These are phyloP conservation scores for Mugil cephalus DNA, from an alignment of 2,113 vertebrate genomes.

Conservation along the genomic window DNA sequence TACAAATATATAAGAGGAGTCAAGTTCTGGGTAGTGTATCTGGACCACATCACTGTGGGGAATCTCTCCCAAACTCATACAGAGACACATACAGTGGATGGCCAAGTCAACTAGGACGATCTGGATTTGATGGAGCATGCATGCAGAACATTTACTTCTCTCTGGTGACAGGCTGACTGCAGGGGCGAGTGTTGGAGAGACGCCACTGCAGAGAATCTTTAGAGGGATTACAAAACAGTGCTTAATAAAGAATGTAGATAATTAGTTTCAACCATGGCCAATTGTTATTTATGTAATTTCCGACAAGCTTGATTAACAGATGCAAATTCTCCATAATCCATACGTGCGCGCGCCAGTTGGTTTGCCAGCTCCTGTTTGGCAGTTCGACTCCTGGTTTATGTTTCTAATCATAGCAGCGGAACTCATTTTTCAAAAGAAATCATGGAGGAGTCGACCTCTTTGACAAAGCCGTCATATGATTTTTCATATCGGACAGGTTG, in stretches of 20 bases:
- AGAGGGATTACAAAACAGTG: slow-evolving; percentile 58
- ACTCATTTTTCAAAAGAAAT: slow-evolving; percentile 40
- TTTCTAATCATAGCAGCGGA: slow-evolving; percentile 22
- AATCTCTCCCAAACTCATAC: slow-evolving; percentile 4
- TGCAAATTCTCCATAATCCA: slow-evolving; percentile 65
- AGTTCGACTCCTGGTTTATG: slow-evolving; percentile 42
- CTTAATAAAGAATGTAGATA: slow-evolving; percentile 65
- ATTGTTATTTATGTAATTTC: slow-evolving; percentile 70
- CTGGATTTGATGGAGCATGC: slow-evolving; percentile 28
- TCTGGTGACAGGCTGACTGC: slow-evolving; percentile 32
- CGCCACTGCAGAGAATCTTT: slow-evolving; percentile 43
- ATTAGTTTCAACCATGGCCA: slow-evolving; percentile 56
- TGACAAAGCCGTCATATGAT: slow-evolving; percentile 51
- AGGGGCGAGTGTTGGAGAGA: slow-evolving; percentile 35
- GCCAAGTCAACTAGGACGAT: slow-evolving; percentile 25
- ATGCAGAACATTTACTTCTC: slow-evolving; percentile 33
- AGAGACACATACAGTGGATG: neutral
- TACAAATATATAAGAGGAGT: neutral
- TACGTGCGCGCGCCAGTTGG: slow-evolving; percentile 19
- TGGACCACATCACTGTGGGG: neutral
- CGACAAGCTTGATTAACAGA: slow-evolving; percentile 64
- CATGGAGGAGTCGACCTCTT: slow-evolving; percentile 20
- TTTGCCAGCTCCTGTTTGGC: slow-evolving; percentile 34
- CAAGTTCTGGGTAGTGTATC: neutral
- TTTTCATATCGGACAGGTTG: slow-evolving; percentile 15